phyloP scores from a whole-genome alignment of 2,113 vertebrate species.

The Pomatostomus ruficeps region DNA sequence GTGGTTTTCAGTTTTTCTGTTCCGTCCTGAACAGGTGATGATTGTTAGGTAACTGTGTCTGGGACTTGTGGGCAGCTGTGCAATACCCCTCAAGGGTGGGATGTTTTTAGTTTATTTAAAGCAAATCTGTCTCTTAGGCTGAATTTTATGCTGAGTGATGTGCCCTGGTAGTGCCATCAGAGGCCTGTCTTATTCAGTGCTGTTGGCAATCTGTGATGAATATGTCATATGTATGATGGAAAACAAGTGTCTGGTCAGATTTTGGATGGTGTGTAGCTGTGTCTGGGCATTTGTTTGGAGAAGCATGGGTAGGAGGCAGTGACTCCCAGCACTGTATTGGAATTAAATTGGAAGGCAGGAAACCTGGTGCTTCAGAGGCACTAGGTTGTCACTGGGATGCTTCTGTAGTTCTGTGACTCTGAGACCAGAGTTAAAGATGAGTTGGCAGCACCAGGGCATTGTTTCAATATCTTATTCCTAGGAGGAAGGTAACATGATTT shows the following conservation, averaged over 20 bases:
- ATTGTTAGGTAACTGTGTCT: background rate
- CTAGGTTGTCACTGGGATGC: background rate
- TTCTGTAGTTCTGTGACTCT: background rate
- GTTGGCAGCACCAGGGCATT: background rate
- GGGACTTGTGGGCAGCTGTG: background rate
- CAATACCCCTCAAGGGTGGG: background rate
- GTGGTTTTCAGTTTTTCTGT: background rate
- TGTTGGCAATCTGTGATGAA: background rate
- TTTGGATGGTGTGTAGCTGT: background rate
- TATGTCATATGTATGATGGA: background rate
- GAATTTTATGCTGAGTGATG: background rate
- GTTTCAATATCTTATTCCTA: background rate
- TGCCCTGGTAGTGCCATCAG: rapidly evolving
- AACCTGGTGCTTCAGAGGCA: background rate
- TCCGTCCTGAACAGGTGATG: background rate
- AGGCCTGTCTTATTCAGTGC: background rate
- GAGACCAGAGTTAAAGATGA: background rate
- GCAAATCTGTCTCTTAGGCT: background rate
- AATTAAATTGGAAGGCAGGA: background rate
- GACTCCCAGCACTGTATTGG: background rate
- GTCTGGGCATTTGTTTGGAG: background rate
- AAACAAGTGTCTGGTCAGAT: background rate
- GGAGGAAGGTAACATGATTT: background rate
- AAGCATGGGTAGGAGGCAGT: background rate
- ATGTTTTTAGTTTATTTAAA: background rate